These are phyloP conservation scores for Solenopsis invicta DNA, from an alignment of 1,140 invertebrate genomes.

Conservation along the genomic window DNA sequence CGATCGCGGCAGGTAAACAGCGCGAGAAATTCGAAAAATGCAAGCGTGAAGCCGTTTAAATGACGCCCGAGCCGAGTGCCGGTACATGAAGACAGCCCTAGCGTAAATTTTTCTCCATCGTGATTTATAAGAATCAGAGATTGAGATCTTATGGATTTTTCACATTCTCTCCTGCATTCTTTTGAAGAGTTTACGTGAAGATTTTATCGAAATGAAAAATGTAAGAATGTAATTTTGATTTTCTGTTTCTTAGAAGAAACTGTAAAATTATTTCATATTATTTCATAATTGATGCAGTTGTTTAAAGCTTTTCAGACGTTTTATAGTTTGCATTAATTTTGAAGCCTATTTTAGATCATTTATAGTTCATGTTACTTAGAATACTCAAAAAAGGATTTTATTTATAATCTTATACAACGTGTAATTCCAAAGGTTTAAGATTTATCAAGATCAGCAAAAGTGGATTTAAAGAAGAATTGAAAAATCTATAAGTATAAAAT, in stretches of 20 bases:
- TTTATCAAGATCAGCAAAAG: not conserved
- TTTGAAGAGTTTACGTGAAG: not conserved
- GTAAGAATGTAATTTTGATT: not conserved
- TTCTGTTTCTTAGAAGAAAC: no score
- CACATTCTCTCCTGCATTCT: not conserved
- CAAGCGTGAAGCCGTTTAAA: conserved; percentile 1
- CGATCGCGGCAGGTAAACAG: conserved; percentile 32
- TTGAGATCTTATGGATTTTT: not conserved
- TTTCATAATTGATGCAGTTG: not conserved
- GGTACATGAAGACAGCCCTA: not conserved
- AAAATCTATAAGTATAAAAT: not conserved
- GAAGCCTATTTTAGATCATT: not conserved
- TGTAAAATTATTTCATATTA: not conserved
- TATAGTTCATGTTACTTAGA: not conserved
- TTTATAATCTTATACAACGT: not conserved
- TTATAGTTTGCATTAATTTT: not conserved
- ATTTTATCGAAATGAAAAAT: not conserved
- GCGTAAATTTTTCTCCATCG: conserved; percentile 24
- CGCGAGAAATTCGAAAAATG: conserved; percentile 46
- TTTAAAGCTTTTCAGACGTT: not conserved
- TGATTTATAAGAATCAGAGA: conserved; percentile 22
- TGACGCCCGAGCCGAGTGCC: not conserved
- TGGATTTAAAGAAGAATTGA: not conserved
- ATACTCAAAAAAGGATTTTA: not conserved
- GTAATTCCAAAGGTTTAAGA: not conserved